Evolutionary conservation across 2,888 invertebrate genomes (phyloP).

Genomic region (Tenthredo livida): DNA sequence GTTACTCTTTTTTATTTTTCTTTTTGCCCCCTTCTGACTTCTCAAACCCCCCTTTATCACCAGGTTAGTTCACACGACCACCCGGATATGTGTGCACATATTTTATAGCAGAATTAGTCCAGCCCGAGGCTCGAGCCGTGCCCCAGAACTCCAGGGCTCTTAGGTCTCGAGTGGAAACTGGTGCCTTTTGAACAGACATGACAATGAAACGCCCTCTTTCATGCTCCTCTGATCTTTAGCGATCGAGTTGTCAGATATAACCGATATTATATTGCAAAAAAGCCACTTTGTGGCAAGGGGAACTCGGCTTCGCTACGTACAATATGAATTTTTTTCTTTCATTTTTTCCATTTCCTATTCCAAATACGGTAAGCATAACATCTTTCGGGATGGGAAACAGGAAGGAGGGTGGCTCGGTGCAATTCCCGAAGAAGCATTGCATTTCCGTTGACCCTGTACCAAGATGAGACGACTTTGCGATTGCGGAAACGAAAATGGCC

Average conservation of each 20-base stretch:
- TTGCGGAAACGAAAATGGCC: constrained; percentile 26
- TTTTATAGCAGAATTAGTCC: constrained; percentile 15
- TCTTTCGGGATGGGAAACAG: neutral
- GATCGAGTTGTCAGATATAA: neutral
- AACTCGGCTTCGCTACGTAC: neutral
- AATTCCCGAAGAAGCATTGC: constrained; percentile 23
- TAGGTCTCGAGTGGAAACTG: constrained; percentile 10
- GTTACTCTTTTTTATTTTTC: neutral
- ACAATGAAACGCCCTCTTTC: constrained; percentile 24
- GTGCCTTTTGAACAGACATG: constrained; percentile 7
- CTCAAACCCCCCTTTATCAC: neutral
- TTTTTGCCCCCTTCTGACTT: neutral
- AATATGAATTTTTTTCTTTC: neutral
- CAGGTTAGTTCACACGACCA: neutral
- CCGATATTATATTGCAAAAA: neutral
- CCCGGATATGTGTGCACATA: neutral
- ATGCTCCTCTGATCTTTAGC: neutral
- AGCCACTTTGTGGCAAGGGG: neutral
- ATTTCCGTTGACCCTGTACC: constrained; percentile 16
- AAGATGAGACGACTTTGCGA: neutral
- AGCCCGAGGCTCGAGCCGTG: constrained; percentile 17
- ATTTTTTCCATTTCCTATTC: neutral
- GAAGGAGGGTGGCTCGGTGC: neutral
- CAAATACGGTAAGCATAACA: neutral
- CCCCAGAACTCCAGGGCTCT: constrained; percentile 33